A percentile compares a stretch with the other conserved stretches of the same genome.
Conservation (phyloP, 2,888 invertebrate species). For the Drosophila colorata region DNA sequence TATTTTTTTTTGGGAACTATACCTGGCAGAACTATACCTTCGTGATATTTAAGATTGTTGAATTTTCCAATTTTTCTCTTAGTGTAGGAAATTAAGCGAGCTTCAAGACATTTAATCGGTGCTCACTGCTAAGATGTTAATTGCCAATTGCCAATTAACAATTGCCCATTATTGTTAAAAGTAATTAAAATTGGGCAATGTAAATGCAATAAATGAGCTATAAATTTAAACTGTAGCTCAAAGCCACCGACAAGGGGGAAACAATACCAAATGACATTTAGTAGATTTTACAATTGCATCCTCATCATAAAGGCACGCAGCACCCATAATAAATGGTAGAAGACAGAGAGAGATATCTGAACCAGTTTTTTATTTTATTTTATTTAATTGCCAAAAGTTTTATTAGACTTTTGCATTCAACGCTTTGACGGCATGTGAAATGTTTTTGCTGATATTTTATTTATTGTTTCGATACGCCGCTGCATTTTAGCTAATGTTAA, state of each 20-base stretch:
- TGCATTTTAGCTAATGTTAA: slow-evolving; percentile 54
- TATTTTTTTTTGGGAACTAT: too few species aligned
- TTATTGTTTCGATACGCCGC: slow-evolving; percentile 43
- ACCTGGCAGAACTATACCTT: too few species aligned
- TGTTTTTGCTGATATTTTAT: slow-evolving; percentile 59
- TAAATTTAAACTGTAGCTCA: slow-evolving; percentile 9
- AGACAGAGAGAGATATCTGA: slow-evolving; percentile 20
- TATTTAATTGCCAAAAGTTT: slow-evolving; percentile 16
- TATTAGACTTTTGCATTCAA: slow-evolving; percentile 34
- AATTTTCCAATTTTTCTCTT: not conserved
- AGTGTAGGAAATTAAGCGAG: slow-evolving; percentile 23
- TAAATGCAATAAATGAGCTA: slow-evolving; percentile 11
- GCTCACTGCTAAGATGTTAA: slow-evolving; percentile 5
- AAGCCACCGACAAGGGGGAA: slow-evolving; percentile 4
- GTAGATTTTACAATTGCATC: slow-evolving; percentile 43
- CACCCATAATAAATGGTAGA: slow-evolving; percentile 39
- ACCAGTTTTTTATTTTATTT: slow-evolving; percentile 35
- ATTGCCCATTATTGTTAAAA: slow-evolving; percentile 23
- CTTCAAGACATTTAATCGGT: slow-evolving; percentile 16
- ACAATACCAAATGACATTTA: slow-evolving; percentile 37
- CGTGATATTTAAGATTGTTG: too few species aligned
- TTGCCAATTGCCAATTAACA: slow-evolving; percentile 26
- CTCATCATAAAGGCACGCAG: slow-evolving; percentile 32
- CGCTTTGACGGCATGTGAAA: slow-evolving; percentile 51
- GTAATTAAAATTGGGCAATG: slow-evolving; percentile 35